Evolutionary conservation across 2,113 vertebrate genomes (phyloP), one percentile per base, ranked within the genome.

Genomic region (Archocentrus centrarchus): DNA sequence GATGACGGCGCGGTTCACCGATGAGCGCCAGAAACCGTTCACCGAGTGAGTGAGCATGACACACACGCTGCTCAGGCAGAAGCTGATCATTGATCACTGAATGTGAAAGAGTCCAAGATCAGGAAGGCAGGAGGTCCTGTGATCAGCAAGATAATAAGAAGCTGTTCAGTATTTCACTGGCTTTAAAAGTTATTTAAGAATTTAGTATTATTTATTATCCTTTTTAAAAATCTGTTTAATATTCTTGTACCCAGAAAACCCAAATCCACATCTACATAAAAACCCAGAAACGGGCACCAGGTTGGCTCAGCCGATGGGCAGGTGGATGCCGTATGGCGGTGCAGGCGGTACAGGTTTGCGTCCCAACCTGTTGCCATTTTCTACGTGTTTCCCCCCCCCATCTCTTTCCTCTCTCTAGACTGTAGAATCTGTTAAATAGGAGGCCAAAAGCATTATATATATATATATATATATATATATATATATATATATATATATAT

Each of bases 1-100:
- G 87, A 95, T 99, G 88, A 89, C 39, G 1, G 97, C 97, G 0
- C 68, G 84, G 78, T 99, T 97, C 3, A 86, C 95, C n/a, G 94
- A 94, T 0, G 95, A 96, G 59, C 93, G 94, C 77, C 93, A 93
- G 81, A 93, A 87, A 10, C 87, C 88, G 0, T 92, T 98, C 63
- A 92, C 77, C n/a, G 92, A 64, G 97, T 97, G 77, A 90, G 91
- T 87, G 53, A 59, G 53, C 32, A 1, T 3, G 6, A 22, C 1
- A 63, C 20, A 50, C 47, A 68, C 64, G 50, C 27, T 20, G 44
- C 41, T 30, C 41, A 68, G 64, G 44, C 9, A 11, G 18, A 62
- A 18, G 53, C 18, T 55, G 18, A 10, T 55, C 8, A 20, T 3
- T 20, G 53, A 55, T 20, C 1, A 20, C 8, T 7, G 7, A 53